Evolutionary conservation across 2,113 vertebrate species (phyloP), one percentile per base, ranked within the genome.

Genomic region (Cnemophilus loriae): DNA sequence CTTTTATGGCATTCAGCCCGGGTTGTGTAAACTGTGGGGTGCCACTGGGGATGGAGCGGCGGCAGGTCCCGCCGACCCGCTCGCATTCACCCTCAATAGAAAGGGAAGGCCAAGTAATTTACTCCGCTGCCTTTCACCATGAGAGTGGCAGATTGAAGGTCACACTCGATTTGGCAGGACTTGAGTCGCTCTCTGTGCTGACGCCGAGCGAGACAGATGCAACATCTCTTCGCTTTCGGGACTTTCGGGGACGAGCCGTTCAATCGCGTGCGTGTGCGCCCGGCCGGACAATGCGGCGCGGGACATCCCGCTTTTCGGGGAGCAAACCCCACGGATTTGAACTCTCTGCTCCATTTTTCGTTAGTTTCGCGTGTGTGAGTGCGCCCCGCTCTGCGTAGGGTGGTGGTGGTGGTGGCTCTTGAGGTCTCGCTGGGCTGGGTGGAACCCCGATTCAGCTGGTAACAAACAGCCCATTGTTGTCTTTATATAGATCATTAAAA

Each of bases 61-160:
- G 96, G 98, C 97, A 95, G 97, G 98, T 97, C 97, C 96, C 96
- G 56, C 90, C 86, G 93, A 84, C 96, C 97, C 93, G 92, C 81
- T 92, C 63, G 96, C 95, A 97, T 97, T 97, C 98, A 97, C 87
- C 93, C 70, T 96, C 93, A 93, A 98, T 96, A 97, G 97, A 98
- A 97, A 92, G 97, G 87, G 96, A 89, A 96, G 97, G 95, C 87
- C 97, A 96, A 96, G 97, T 80, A 97, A 97, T 96, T 96, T 92
- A 90, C 96, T 97, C 84, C 71, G 73, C 95, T 75, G 97, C 96
- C 96, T 98, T 97, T 97, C 97, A 98, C 96, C 86, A 47, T 13
- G 89, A 95, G 97, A 98, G 97, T 81, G 98, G 97, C 98, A 98
- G 98, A 98, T 98, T 98, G 98, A 96, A 96, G 98, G 98, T 98